Base-by-base conservation (phyloP, 1,140 invertebrate genomes). In the Oreohelix idahoensis region DNA sequence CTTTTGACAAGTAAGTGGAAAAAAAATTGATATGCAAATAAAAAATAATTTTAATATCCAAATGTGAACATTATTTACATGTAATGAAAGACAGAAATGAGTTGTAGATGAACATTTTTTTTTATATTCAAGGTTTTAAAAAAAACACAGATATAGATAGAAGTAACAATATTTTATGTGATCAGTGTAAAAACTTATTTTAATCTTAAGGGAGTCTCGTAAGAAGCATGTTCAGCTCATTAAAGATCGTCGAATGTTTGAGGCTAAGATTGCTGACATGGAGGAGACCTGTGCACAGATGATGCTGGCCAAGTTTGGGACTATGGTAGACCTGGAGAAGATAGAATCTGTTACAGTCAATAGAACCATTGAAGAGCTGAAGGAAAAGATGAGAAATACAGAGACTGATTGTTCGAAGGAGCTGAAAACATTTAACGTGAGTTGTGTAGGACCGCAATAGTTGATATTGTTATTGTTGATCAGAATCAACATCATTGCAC, bases 311-410 rank as follows among this genome's bases (percentile, higher is more conserved):
- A 93, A 93, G 86, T 93, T 92, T 88, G 92, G 92, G 1, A 81
- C 88, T 17, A 87, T 91, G 39, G 91, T 93, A 29, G 90, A 93
- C 83, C 81, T 93, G 36, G 92, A 93, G 86, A 90, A 90, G 77
- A 83, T 93, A 26, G 92, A 93, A 77, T 89, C 88, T 5, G 89
- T 93, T 23, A 92, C 91, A 13, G 91, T 92, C 0, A 93, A 93
- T 84, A 85, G 90, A 71, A 86, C 88, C 73, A 90, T 92, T 76
- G 92, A 93, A 79, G 92, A 93, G 83, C 86, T 92, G 77, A 92
- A 92, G 81, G 92, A 92, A 79, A 92, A 91, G 84, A 73, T 91
- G 35, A 83, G 89, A 45, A 81, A 88, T 63, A 89, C 87, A 32
- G 91, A 92, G 77, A 86, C 89, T 74, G 84, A 88, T 70, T 91